These are phyloP conservation scores for Trichogramma evanescens DNA, from an alignment of 2,888 invertebrate genomes.

Conservation along the genomic window DNA sequence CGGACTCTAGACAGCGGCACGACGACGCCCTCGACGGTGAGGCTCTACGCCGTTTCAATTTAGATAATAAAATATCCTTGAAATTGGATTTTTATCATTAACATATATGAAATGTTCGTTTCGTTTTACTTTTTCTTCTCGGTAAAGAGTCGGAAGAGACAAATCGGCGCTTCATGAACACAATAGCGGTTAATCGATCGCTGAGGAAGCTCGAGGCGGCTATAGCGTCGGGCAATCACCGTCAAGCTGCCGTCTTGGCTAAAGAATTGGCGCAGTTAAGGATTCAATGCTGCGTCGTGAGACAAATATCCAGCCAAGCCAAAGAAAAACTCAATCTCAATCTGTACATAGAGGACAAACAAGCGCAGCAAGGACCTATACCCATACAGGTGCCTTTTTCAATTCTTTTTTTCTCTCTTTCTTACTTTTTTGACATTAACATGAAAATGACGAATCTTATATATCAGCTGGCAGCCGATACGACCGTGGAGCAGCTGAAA, in stretches of 20 bases:
- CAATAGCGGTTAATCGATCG: conserved; percentile 57
- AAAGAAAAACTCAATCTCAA: conserved; percentile 56
- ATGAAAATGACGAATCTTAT: not conserved
- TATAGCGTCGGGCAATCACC: conserved; percentile 70
- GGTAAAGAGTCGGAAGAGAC: conserved; percentile 22
- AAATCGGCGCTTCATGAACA: conserved; percentile 48
- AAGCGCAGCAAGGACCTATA: conserved; percentile 75
- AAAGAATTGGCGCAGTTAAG: conserved; percentile 69
- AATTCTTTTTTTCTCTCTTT: not conserved
- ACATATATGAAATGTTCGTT: not conserved
- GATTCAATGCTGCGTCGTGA: conserved; percentile 65
- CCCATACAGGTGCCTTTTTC: conserved; percentile 53
- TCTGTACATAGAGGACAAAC: conserved; percentile 74
- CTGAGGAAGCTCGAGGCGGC: conserved; percentile 68
- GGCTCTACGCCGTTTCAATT: not conserved
- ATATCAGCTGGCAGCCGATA: conserved; percentile 45
- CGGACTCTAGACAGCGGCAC: not conserved
- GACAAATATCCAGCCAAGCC: conserved; percentile 40
- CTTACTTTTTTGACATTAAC: not conserved
- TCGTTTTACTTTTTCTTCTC: conserved; percentile 7
- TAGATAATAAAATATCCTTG: no score
- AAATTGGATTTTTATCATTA: not conserved
- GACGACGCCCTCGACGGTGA: not conserved
- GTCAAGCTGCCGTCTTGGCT: conserved; percentile 68
- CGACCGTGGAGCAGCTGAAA: conserved; percentile 64